These are phyloP conservation scores for Numida meleagris DNA, from an alignment of 2,113 vertebrate genomes.

Conservation along the genomic window DNA sequence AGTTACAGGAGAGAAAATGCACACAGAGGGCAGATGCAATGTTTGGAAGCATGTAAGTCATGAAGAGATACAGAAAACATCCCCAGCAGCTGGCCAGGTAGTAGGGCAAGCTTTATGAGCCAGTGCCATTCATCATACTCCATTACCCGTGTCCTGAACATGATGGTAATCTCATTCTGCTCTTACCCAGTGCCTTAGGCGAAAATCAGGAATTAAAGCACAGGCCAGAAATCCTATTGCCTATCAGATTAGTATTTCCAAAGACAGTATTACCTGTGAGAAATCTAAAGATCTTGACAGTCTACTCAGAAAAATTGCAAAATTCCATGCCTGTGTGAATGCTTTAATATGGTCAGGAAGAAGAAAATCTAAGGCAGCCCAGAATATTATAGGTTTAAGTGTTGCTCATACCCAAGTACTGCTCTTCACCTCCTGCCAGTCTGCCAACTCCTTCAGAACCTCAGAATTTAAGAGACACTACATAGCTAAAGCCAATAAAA, in stretches of 20 bases:
- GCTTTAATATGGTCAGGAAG: background rate
- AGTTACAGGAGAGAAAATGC: background rate
- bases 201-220: background rate
- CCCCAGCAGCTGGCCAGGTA: background rate
- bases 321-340: too few relatives aligned
- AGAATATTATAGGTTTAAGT: background rate
- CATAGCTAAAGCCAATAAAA: background rate
- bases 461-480: background rate
- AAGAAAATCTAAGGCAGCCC: background rate
- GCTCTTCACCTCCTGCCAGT: background rate
- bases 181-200: too few relatives aligned
- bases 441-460: background rate
- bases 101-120: background rate
- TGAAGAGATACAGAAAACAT: background rate
- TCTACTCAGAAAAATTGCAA: background rate
- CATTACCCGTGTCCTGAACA: background rate
- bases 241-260: background rate
- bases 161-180: fast-evolving
- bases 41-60: background rate
- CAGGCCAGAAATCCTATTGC: background rate
- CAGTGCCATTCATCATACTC: background rate
- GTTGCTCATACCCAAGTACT: background rate
- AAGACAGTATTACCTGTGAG: background rate
- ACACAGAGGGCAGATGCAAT: background rate
- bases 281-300: background rate